Conservation (phyloP, 2,797 vertebrate species). For the Pangasius sanitwongsei region DNA sequence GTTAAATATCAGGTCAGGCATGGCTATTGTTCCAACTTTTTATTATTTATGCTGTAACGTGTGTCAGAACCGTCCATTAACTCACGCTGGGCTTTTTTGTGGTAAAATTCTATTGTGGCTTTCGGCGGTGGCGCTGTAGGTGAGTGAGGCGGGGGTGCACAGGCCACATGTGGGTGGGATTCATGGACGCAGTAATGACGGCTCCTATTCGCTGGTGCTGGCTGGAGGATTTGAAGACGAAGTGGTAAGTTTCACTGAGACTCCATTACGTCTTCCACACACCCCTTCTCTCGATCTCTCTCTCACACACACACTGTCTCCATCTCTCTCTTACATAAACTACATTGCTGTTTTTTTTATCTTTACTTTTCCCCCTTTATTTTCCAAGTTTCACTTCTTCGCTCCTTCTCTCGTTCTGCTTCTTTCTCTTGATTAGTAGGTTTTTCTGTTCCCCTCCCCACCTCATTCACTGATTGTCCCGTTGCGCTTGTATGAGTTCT, state of each 20-base stretch:
- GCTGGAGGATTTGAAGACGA: constrained; percentile 98
- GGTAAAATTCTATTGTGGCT: not conserved
- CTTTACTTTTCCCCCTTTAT: constrained; percentile 7
- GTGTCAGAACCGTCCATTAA: not conserved
- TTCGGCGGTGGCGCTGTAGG: constrained; percentile 70
- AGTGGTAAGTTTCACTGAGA: constrained; percentile 83
- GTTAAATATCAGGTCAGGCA: not conserved
- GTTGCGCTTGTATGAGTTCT: constrained; percentile 27
- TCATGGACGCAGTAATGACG: constrained; percentile 96
- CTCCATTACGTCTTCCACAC: not conserved
- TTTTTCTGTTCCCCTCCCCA: constrained; percentile 15
- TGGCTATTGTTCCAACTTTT: not conserved
- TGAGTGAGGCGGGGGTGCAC: constrained; percentile 98
- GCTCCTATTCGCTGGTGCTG: constrained; percentile 94
- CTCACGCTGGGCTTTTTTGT: not conserved
- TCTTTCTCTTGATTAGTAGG: constrained; percentile 12
- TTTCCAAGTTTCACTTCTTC: not conserved
- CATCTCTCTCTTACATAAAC: not conserved
- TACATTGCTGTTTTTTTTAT: not conserved
- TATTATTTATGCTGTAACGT: not conserved
- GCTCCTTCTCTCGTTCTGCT: not conserved
- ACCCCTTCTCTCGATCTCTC: not conserved
- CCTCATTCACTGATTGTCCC: constrained; percentile 1
- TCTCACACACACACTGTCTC: no score
- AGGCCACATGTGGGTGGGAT: constrained; percentile 97